Evolutionary conservation across 2,113 vertebrate species (phyloP), one percentile per base, ranked within the genome.

Genomic region (Irena cyanogastra): DNA sequence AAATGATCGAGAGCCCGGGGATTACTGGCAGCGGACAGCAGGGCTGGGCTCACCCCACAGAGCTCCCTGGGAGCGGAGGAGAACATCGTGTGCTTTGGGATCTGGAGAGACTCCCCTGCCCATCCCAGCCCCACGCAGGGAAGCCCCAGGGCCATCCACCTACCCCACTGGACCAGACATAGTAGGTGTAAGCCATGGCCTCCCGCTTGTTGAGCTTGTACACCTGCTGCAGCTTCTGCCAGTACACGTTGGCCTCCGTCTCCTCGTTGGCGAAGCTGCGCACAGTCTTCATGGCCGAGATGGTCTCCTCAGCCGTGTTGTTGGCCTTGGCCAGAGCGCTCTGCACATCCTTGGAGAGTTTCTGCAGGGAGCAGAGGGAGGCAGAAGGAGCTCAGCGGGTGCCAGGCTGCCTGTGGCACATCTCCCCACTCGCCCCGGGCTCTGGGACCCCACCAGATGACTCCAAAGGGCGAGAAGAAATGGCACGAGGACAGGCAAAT

Each of bases 281-380:
- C 15, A 99, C 99, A 0, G 99, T 99, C 98, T 98, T 99, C 98
- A 99, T 99, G 95, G 98, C 97, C 0, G 99, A 99, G 71, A 99
- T 98, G 76, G 99, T 99, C 97, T 99, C 99, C 89, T 99, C 99
- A 0, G 99, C 99, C 0, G 99, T 98, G 96, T 98, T 99, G 96
- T 99, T 99, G 65, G 99, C 99, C 50, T 99, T 98, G 50, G 99
- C 99, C 54, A 99, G 97, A 15, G 98, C 98, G 0, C 95, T 99
- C 96, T 99, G 99, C 70, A 99, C 99, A 14, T 99, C 98, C 96
- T 99, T 99, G 95, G 98, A 97, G 88, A 99, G 97, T 94, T 98
- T 98, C 99, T 99, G 69, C 24, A 10, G 65, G 69, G 56, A 85
- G 60, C 74, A 30, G 30, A 30, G 28, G 44, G 57, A 94, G n/a